Evolutionary conservation across 2,113 vertebrate genomes (phyloP).

Genomic region (Noctilio leporinus): DNA sequence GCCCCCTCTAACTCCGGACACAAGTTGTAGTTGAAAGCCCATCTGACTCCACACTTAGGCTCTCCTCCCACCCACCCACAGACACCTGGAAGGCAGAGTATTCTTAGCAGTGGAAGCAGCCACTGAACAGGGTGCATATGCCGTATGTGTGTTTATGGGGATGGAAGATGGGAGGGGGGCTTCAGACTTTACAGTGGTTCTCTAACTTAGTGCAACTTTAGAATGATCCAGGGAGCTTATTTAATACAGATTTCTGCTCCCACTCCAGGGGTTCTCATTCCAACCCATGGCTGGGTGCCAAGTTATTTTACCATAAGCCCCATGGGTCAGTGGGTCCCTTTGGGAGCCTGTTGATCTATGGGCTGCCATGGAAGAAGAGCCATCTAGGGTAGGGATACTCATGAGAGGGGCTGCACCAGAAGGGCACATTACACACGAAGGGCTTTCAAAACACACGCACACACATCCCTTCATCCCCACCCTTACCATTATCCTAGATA

Average conservation of each 20-base stretch:
- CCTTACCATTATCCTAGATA: background rate
- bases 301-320: background rate
- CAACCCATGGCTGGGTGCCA: background rate
- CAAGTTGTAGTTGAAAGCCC: background rate
- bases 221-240: background rate
- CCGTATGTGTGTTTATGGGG: rapidly evolving
- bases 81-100: background rate
- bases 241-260: background rate
- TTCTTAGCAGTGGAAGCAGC: background rate
- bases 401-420: background rate
- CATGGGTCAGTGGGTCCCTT: background rate
- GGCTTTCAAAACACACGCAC: background rate
- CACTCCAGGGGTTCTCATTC: background rate
- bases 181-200: background rate
- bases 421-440: background rate
- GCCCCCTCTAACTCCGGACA: background rate
- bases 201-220: background rate
- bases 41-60: background rate
- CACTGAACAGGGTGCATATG: too few relatives aligned
- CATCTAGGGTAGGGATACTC: background rate
- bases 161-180: rapidly evolving
- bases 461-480: too few relatives aligned
- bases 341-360: background rate
- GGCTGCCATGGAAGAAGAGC: background rate
- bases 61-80: background rate